A percentile compares a stretch with the other conserved stretches of the same genome.
Evolutionary conservation across 2,888 invertebrate genomes (phyloP).

Genomic region (Apamea anceps): DNA sequence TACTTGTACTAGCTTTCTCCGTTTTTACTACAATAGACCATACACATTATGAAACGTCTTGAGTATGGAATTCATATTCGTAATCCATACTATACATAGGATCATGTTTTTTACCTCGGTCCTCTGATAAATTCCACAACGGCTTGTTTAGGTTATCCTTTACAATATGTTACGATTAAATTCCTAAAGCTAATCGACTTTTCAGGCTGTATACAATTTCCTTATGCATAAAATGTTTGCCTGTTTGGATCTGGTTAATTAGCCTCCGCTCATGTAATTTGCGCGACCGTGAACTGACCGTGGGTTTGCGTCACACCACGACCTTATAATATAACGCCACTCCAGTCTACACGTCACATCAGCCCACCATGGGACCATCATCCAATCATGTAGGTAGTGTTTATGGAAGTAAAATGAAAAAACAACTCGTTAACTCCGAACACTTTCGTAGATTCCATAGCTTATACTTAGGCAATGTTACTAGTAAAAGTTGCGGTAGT

Average conservation of each 20-base stretch:
- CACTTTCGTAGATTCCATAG: constrained; percentile 2
- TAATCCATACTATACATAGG: background rate
- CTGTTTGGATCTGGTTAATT: constrained; percentile 35
- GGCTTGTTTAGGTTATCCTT: constrained; percentile 13
- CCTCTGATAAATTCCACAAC: background rate
- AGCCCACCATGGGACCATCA: constrained; percentile 45
- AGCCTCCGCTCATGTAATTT: constrained; percentile 44
- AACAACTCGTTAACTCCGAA: constrained; percentile 23
- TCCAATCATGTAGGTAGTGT: constrained; percentile 47
- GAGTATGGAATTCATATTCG: background rate
- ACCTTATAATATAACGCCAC: constrained; percentile 59
- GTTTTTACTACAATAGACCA: background rate
- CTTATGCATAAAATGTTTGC: constrained; percentile 17
- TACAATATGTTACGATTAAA: constrained; percentile 3
- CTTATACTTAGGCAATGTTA: background rate
- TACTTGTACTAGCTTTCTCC: constrained; percentile 20
- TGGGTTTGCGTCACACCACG: constrained; percentile 55
- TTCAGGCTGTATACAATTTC: constrained; percentile 24
- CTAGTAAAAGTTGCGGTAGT: background rate
- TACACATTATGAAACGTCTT: background rate
- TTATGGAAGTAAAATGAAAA: constrained; percentile 25
- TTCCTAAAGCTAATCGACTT: background rate
- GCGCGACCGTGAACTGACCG: constrained; percentile 66
- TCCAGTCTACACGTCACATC: constrained; percentile 41
- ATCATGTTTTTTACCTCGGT: constrained; percentile 6